Evolutionary conservation across 2,113 vertebrate species (phyloP).

Genomic region (Microtus pennsylvanicus): DNA sequence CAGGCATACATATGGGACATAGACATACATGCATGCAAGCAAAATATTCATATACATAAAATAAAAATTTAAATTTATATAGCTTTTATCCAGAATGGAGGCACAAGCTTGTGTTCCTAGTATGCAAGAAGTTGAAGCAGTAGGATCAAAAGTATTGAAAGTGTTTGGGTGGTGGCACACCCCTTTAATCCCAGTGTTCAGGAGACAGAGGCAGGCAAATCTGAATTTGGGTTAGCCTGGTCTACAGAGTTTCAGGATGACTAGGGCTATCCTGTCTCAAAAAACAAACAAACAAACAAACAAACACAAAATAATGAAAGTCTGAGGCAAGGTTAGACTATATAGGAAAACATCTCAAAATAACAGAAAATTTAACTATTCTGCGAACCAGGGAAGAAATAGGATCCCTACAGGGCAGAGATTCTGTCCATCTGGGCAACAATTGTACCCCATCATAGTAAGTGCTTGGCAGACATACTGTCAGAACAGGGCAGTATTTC

Average conservation of each 20-base stretch:
- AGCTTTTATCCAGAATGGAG: background rate
- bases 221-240: background rate
- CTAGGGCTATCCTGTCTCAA: background rate
- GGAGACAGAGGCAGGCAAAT: background rate
- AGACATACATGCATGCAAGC: background rate
- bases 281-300: background rate
- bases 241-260: background rate
- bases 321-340: background rate
- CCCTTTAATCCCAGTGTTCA: background rate
- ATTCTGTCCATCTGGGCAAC: background rate
- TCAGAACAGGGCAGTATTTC: background rate
- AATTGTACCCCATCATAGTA: background rate
- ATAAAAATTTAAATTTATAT: background rate
- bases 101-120: background rate
- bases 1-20: background rate
- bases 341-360: background rate
- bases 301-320: background rate
- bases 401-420: background rate
- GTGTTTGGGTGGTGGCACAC: background rate
- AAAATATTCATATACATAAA: background rate
- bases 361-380: background rate
- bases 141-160: background rate
- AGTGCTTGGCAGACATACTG: background rate
- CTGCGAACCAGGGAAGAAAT: background rate
- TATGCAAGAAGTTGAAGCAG: background rate